These are phyloP conservation scores for Daphoenositta chrysoptera DNA, from an alignment of 2,113 vertebrate species.

Conservation along the genomic window DNA sequence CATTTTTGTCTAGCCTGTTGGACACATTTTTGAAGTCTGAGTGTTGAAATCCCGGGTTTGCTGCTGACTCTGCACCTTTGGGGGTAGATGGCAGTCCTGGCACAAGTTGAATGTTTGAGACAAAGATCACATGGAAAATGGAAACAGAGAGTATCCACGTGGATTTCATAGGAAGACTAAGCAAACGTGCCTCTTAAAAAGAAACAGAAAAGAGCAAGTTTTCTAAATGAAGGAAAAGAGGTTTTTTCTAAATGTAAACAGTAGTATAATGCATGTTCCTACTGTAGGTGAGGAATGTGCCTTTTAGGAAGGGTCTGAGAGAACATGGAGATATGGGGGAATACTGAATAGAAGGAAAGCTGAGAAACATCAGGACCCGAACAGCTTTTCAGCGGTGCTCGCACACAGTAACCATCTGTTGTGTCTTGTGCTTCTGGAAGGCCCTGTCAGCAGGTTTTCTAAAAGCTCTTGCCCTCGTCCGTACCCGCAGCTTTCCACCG, in stretches of 20 bases:
- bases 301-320: not conserved
- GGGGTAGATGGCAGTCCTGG: not conserved
- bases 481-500: not conserved
- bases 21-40: not conserved
- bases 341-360: not conserved
- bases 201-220: not conserved
- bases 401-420: not conserved
- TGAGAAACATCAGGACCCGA: not conserved
- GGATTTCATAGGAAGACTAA: not conserved
- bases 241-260: not conserved
- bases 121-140: not conserved
- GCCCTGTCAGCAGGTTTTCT: not conserved
- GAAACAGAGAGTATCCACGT: not conserved
- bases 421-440: not conserved
- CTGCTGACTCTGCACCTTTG: not conserved
- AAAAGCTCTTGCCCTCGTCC: not conserved
- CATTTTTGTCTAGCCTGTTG: not conserved
- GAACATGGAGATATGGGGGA: not conserved
- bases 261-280: not conserved
- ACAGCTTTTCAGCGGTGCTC: not conserved
- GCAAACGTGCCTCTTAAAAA: not conserved
- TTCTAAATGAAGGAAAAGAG: not conserved
- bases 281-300: not conserved
- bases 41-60: not conserved
- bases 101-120: not conserved